Percentiles rank a stretch among this genome's conserved stretches.
Conservation (phyloP, 92 coral and sea anemone species). For the Isaurus tuberculatus region DNA sequence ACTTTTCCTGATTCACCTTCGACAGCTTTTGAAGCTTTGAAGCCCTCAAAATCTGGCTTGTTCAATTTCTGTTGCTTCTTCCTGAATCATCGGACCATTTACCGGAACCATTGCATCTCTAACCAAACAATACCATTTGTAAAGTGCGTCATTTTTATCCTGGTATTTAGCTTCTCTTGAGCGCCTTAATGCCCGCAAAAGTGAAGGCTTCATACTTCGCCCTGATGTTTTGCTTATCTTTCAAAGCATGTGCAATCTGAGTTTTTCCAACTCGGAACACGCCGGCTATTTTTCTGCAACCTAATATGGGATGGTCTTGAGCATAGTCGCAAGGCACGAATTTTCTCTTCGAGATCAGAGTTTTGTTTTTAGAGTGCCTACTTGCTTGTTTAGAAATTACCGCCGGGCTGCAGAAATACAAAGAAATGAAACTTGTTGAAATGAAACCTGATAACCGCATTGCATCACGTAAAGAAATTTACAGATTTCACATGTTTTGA, state of each 20-base stretch:
- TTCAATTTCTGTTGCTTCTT: conserved; percentile 51
- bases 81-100: conserved; percentile 52
- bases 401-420: too few species aligned
- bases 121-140: conserved; percentile 57
- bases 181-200: conserved; percentile 37
- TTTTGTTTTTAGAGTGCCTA: conserved; percentile 37
- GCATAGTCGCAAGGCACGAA: conserved; percentile 39
- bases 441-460: too few species aligned
- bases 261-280: conserved; percentile 37
- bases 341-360: conserved; percentile 41
- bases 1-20: conserved; percentile 49
- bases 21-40: conserved; percentile 47
- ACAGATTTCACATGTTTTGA: too few species aligned
- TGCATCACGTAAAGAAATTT: too few species aligned
- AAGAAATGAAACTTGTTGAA: too few species aligned
- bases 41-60: conserved; percentile 29
- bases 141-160: conserved; percentile 51
- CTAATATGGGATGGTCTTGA: conserved; percentile 49
- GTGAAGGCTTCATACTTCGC: conserved; percentile 51
- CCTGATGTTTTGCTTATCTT: conserved; percentile 42
- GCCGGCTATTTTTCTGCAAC: conserved; percentile 51
- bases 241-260: conserved; percentile 43
- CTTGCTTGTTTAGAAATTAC: too few species aligned
- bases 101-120: conserved; percentile 52
- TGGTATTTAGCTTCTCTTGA: conserved; percentile 51